Conservation (phyloP, 2,888 invertebrate genomes). For the Coremacera marginata region DNA sequence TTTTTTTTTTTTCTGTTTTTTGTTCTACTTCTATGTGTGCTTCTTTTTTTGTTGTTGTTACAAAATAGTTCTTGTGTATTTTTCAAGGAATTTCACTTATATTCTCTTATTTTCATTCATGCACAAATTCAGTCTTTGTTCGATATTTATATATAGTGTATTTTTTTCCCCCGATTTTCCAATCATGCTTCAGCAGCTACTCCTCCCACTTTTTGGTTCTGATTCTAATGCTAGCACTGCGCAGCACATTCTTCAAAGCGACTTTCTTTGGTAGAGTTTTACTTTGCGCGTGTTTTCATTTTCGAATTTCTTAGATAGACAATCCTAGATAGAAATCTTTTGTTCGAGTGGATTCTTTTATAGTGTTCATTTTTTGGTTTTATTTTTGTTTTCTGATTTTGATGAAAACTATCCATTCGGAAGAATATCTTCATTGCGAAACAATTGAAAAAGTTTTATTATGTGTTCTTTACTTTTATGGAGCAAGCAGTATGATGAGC, state of each 20-base stretch:
- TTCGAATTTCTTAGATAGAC: neutral
- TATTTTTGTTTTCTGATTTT: neutral
- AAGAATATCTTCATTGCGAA: conserved; percentile 36
- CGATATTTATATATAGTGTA: neutral
- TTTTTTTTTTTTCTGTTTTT: conserved; percentile 39
- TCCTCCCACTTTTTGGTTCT: neutral
- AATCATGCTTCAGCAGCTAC: neutral
- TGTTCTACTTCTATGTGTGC: neutral
- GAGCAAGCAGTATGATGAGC: neutral
- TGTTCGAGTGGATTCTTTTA: conserved; percentile 21
- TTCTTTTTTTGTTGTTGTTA: neutral
- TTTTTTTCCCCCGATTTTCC: neutral
- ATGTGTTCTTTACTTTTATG: neutral
- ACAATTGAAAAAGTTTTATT: conserved; percentile 37
- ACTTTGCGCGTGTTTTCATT: conserved; percentile 9
- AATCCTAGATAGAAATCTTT: neutral
- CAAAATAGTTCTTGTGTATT: conserved; percentile 37
- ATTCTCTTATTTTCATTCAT: neutral
- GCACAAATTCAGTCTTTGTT: neutral
- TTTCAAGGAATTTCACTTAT: neutral
- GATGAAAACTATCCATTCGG: conserved; percentile 30
- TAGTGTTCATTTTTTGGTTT: neutral
- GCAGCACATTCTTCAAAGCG: conserved; percentile 14
- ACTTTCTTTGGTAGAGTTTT: neutral
- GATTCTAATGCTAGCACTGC: neutral